Evolutionary conservation across 2,888 invertebrate species (phyloP), one percentile per base, ranked within the genome.

Genomic region (Malacosoma neustria): DNA sequence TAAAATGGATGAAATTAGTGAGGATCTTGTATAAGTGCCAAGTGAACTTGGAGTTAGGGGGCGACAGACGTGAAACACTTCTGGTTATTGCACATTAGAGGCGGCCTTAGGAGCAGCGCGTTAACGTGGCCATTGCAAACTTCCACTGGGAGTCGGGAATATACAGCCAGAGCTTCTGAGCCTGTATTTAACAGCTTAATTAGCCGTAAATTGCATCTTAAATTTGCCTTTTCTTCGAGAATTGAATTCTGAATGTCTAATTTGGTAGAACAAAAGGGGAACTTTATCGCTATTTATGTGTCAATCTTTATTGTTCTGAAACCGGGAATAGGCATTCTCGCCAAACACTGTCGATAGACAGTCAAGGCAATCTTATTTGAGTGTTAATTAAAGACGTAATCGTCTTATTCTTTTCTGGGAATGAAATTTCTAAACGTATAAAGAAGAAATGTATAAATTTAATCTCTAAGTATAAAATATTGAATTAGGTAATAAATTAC

Each of bases 181-280:
- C 63, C 73, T 76, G 73, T 72, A 72, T 70, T 74, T 76, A 79
- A 79, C 64, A 68, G 71, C 71, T 66, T 79, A 79, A 81, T 81
- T 81, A 79, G 71, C 69, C 69, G 74, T 76, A 76, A 79, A 81
- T 80, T 76, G 76, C 76, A 73, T 69, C 66, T 64, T 62, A 66
- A 77, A 79, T 74, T 72, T 72, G 71, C 61, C 62, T 68, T 69
- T 74, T 71, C 72, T 66, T 60, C 71, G 71, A 72, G 68, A 75
- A 79, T 73, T 72, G 71, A 72, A 72, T 74, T 73, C 72, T 76
- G 65, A 79, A 81, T 76, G 76, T 73, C 76, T 73, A 77, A 79
- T 80, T 76, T 69, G 53, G 59, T 48, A 59, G 68, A 71, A 77
- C 74, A 73, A 22, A 76, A 72, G 66, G 69, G 62, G 63, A 65